Conservation (phyloP, 2,888 invertebrate species). For the Stegophylla sp. region DNA sequence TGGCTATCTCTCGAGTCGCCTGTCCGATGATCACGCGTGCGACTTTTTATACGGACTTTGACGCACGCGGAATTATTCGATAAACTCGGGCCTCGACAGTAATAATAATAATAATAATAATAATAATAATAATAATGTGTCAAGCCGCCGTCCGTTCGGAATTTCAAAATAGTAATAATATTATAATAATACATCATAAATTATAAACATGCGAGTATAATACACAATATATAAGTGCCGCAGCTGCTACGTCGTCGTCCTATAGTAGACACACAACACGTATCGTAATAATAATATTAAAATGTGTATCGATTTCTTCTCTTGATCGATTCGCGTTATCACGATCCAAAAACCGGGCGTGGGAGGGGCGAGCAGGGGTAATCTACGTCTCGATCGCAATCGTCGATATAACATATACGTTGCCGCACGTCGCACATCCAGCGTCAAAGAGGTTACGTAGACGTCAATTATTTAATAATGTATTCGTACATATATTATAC, state of each 20-base stretch:
- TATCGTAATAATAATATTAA: background rate
- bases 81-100: too few relatives aligned
- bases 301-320: background rate
- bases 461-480: too few relatives aligned
- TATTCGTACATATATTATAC: too few relatives aligned
- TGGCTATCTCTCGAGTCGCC: too few relatives aligned
- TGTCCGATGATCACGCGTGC: too few relatives aligned
- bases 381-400: background rate
- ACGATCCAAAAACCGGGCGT: background rate
- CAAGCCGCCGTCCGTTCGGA: constrained; percentile 3
- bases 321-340: background rate
- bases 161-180: constrained; percentile 10
- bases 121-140: constrained; percentile 4
- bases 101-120: background rate
- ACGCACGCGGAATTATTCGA: background rate
- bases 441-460: too few relatives aligned
- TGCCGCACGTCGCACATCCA: background rate
- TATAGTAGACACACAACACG: too few relatives aligned
- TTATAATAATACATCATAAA: background rate
- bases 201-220: too few relatives aligned
- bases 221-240: too few relatives aligned
- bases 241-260: background rate
- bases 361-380: background rate
- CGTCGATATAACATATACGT: background rate
- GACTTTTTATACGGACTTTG: background rate